These are phyloP conservation scores for Candidula unifasciata DNA, from an alignment of 2,888 invertebrate species.

Conservation along the genomic window DNA sequence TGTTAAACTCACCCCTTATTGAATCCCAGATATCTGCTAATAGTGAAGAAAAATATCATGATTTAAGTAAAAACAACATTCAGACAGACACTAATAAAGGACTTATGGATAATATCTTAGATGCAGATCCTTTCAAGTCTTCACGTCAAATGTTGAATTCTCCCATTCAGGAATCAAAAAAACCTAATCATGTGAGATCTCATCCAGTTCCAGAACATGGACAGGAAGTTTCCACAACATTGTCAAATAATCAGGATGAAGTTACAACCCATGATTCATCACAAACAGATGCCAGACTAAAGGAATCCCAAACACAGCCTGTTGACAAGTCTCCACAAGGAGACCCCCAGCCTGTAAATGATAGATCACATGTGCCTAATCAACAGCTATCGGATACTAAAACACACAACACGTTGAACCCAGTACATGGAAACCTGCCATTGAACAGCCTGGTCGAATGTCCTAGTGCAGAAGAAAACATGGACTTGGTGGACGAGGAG, in stretches of 20 bases:
- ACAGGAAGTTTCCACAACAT: too few relatives aligned
- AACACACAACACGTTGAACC: too few relatives aligned
- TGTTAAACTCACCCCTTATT: neutral
- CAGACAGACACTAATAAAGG: neutral
- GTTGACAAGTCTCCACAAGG: neutral
- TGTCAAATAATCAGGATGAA: neutral
- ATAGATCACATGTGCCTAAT: neutral
- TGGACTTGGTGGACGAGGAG: constrained; percentile 44
- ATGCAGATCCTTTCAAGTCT: constrained; percentile 24
- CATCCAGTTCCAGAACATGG: neutral
- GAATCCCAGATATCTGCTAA: neutral
- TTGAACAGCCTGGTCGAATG: neutral
- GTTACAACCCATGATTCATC: constrained; percentile 25
- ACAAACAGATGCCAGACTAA: constrained; percentile 11
- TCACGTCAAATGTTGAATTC: constrained; percentile 44
- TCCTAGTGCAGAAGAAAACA: constrained; percentile 22
- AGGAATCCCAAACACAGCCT: constrained; percentile 4
- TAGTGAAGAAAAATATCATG: neutral
- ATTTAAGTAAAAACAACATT: neutral
- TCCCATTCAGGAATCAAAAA: neutral
- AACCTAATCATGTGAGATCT: too few relatives aligned
- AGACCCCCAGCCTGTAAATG: neutral
- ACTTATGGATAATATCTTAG: neutral
- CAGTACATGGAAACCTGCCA: too few relatives aligned
- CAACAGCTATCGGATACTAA: too few relatives aligned